A percentile compares a stretch with the other conserved stretches of the same genome.
These are phyloP conservation scores for Peucedramus taeniatus DNA, from an alignment of 2,113 vertebrate species.

Conservation along the genomic window DNA sequence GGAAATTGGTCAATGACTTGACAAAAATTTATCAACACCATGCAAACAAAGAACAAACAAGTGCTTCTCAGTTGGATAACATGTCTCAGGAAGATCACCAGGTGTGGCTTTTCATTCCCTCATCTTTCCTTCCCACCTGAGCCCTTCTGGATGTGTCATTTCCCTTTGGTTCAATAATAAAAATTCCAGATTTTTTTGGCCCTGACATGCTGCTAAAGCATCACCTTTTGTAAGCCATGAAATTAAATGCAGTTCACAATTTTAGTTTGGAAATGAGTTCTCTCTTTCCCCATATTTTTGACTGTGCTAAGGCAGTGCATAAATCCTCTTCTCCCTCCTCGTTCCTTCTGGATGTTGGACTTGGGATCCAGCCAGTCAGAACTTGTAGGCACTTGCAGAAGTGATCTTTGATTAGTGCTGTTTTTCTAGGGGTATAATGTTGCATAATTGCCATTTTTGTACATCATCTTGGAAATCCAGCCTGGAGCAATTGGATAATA, in stretches of 20 bases:
- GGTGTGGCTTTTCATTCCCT: neutral
- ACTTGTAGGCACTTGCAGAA: neutral
- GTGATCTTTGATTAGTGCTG: neutral
- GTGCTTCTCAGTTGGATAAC: neutral
- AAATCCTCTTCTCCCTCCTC: neutral
- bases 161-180: neutral
- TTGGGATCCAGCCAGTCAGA: neutral
- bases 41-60: neutral
- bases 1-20: fast-evolving
- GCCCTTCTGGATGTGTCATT: fast-evolving
- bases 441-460: neutral
- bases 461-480: neutral
- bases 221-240: neutral
- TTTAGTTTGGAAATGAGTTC: neutral
- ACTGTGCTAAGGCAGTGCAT: neutral
- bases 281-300: neutral
- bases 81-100: neutral
- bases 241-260: neutral
- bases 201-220: neutral
- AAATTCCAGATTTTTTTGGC: neutral
- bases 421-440: neutral
- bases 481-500: neutral
- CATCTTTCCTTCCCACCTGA: neutral
- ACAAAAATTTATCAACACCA: neutral
- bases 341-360: neutral